phyloP scores from a whole-genome alignment of 2,888 invertebrate genomes.

The Hedychridium roseum region DNA sequence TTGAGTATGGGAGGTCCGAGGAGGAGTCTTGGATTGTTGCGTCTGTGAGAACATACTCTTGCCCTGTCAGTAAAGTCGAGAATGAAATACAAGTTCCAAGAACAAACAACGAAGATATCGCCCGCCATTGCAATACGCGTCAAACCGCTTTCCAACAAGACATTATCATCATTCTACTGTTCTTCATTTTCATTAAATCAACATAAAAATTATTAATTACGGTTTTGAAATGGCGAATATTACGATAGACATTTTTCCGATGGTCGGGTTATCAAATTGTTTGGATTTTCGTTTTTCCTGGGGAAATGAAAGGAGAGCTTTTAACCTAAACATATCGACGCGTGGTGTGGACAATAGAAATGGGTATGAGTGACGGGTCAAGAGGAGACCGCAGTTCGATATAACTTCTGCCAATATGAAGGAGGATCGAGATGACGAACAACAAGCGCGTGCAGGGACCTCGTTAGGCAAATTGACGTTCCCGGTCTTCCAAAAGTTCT shows the following conservation, averaged over 20 bases:
- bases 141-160: too few relatives aligned
- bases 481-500: slow-evolving; percentile 20
- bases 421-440: slow-evolving; percentile 14
- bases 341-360: slow-evolving; percentile 18
- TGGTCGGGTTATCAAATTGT: too few relatives aligned
- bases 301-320: slow-evolving; percentile 23
- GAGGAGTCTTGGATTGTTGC: slow-evolving; percentile 48
- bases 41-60: slow-evolving; percentile 35
- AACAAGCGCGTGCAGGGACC: slow-evolving; percentile 19
- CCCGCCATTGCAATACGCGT: too few relatives aligned
- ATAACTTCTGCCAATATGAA: slow-evolving; percentile 26
- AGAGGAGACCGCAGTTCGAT: slow-evolving; percentile 13
- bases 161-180: too few relatives aligned
- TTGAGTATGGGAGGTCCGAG: slow-evolving; percentile 55
- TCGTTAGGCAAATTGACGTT: slow-evolving; percentile 38
- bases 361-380: slow-evolving; percentile 24
- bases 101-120: slow-evolving; percentile 38
- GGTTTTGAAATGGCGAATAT: too few relatives aligned
- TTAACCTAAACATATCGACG: slow-evolving; percentile 17
- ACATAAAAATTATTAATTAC: too few relatives aligned
- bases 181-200: too few relatives aligned
- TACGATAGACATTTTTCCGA: too few relatives aligned
- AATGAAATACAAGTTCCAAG: slow-evolving; percentile 36
- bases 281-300: too few relatives aligned
- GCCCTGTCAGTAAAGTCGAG: slow-evolving; percentile 25